Percentiles rank a stretch among this genome's conserved stretches.
These are phyloP conservation scores for Brachypterus glaber DNA, from an alignment of 2,888 invertebrate genomes.

Conservation along the genomic window DNA sequence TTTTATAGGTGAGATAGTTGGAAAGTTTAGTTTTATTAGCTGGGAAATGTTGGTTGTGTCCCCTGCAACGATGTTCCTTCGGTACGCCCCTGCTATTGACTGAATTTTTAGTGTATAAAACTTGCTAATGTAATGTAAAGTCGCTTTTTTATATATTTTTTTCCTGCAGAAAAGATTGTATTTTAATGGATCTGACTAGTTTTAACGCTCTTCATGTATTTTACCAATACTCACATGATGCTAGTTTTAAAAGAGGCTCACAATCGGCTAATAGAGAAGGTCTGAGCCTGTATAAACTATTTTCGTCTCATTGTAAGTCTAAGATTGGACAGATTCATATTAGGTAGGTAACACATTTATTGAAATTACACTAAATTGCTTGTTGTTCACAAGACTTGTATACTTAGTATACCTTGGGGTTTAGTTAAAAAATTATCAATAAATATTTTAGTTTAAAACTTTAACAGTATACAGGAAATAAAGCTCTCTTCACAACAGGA, in stretches of 20 bases:
- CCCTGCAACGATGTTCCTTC: too few relatives aligned
- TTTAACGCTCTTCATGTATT: constrained; percentile 72
- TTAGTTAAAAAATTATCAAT: not conserved
- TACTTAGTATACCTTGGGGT: not conserved
- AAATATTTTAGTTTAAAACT: constrained; percentile 3
- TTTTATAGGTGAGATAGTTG: too few relatives aligned
- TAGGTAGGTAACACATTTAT: constrained; percentile 42
- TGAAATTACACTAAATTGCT: too few relatives aligned
- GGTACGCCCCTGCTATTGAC: too few relatives aligned
- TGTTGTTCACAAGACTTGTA: constrained; percentile 2
- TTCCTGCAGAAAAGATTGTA: constrained; percentile 51
- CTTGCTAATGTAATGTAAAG: too few relatives aligned
- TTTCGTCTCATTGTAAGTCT: constrained; percentile 56
- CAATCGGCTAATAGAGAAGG: constrained; percentile 55
- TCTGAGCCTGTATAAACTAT: constrained; percentile 60
- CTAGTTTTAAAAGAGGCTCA: constrained; percentile 59
- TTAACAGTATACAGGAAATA: too few relatives aligned
- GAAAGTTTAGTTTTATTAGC: too few relatives aligned
- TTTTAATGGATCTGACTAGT: constrained; percentile 61
- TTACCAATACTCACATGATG: constrained; percentile 60
- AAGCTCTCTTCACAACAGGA: too few relatives aligned
- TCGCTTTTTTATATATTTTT: constrained; percentile 11
- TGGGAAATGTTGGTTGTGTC: too few relatives aligned
- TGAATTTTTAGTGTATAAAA: too few relatives aligned
- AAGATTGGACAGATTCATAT: constrained; percentile 54